These are phyloP conservation scores for Phocides pigmalion DNA, from an alignment of 1,140 invertebrate genomes.

Conservation along the genomic window DNA sequence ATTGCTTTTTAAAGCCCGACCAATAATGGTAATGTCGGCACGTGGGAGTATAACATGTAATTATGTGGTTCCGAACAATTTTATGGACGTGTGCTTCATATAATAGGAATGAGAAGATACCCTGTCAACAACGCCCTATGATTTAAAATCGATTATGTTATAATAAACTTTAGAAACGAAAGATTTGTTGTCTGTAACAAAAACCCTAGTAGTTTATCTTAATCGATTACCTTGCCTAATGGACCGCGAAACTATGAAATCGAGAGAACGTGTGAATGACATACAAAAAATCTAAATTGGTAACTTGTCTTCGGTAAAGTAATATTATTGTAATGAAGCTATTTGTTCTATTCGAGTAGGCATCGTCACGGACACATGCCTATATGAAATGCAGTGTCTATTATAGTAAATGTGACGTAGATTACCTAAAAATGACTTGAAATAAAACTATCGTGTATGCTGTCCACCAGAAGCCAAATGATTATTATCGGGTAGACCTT, in stretches of 20 bases:
- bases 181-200: not conserved
- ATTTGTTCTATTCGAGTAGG: slow-evolving; percentile 30
- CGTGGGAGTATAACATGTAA: slow-evolving; percentile 45
- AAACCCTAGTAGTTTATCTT: not conserved
- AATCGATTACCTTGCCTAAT: slow-evolving; percentile 3
- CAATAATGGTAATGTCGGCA: slow-evolving; percentile 22
- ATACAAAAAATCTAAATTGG: slow-evolving; percentile 11
- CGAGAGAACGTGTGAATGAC: slow-evolving; percentile 1
- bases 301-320: not conserved
- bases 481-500: too few species aligned
- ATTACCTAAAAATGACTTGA: not conserved
- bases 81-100: slow-evolving; percentile 34
- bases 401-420: not conserved
- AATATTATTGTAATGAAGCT: slow-evolving; percentile 18
- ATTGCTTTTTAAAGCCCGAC: slow-evolving; percentile 32
- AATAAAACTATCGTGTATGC: too few species aligned
- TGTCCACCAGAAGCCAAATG: too few species aligned
- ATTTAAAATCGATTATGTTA: slow-evolving; percentile 22
- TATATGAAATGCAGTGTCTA: slow-evolving; percentile 2
- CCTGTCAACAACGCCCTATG: slow-evolving; percentile 1
- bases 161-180: not conserved
- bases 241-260: not conserved
- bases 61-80: slow-evolving; percentile 39
- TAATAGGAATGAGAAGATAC: slow-evolving; percentile 28
- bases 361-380: slow-evolving; percentile 17